Conservation (phyloP, 2,888 invertebrate species). For the Catocala fraxini region DNA sequence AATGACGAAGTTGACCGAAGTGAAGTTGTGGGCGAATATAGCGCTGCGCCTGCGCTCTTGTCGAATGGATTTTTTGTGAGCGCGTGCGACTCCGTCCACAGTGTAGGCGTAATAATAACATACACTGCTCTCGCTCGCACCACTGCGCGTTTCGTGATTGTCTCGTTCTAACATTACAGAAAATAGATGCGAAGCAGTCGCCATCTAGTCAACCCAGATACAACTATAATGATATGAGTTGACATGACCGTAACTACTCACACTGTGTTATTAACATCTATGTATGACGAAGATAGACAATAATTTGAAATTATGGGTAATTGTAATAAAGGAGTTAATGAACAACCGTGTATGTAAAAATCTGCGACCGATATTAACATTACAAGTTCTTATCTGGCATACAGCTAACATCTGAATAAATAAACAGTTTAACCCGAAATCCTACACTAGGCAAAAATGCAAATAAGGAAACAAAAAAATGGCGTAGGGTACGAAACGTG, state of each 20-base stretch:
- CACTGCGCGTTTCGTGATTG: conserved; percentile 20
- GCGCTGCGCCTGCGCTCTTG: conserved; percentile 83
- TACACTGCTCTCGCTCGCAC: conserved; percentile 73
- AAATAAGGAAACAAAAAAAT: conserved; percentile 1
- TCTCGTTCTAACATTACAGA: conserved; percentile 59
- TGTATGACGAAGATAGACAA: conserved; percentile 18
- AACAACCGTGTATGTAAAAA: neutral
- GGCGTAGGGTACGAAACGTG: neutral
- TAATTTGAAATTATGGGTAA: conserved; percentile 10
- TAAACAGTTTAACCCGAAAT: neutral
- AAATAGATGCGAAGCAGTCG: conserved; percentile 63
- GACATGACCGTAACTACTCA: conserved; percentile 35
- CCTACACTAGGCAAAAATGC: conserved; percentile 1
- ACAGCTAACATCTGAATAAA: conserved; percentile 2
- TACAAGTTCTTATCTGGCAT: neutral
- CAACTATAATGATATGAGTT: conserved; percentile 56
- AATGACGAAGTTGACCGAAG: conserved; percentile 85
- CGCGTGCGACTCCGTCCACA: conserved; percentile 82
- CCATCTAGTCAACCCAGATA: conserved; percentile 76
- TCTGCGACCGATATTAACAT: neutral
- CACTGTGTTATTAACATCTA: conserved; percentile 3
- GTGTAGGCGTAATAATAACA: conserved; percentile 84
- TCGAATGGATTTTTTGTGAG: conserved; percentile 82
- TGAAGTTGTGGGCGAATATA: conserved; percentile 87
- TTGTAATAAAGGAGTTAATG: neutral